Percentiles rank a stretch among this genome's conserved stretches.
Evolutionary conservation across 1,140 invertebrate genomes (phyloP).

Genomic region (Caerostris darwini): DNA sequence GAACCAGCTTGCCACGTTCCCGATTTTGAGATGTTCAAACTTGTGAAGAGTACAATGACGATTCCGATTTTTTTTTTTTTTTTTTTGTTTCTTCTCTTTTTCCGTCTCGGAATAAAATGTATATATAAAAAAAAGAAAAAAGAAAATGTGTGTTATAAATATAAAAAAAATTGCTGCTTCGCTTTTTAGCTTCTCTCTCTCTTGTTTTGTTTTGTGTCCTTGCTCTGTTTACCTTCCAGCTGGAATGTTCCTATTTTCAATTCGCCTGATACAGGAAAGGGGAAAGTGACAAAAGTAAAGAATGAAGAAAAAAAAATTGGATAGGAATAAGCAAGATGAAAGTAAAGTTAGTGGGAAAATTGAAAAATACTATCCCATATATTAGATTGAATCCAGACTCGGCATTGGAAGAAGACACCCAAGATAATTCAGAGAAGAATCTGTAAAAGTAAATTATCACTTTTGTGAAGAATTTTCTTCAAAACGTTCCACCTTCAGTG

Average conservation of each 20-base stretch:
- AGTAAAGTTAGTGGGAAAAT: conserved; percentile 26
- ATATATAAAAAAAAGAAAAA: too few relatives aligned
- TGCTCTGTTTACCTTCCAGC: conserved; percentile 52
- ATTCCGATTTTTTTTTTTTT: too few relatives aligned
- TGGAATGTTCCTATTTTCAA: conserved; percentile 67
- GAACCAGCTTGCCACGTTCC: conserved; percentile 68
- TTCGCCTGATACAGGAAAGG: conserved; percentile 39
- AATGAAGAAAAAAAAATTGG: not conserved
- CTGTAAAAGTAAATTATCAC: conserved; percentile 7
- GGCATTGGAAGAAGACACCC: not conserved
- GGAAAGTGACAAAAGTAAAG: not conserved
- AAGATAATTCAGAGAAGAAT: not conserved
- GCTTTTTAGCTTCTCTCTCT: conserved; percentile 31
- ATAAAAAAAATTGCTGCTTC: not conserved
- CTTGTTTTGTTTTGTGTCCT: conserved; percentile 26
- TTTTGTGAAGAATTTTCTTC: not conserved
- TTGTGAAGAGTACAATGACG: conserved; percentile 72
- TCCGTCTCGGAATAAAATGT: not conserved
- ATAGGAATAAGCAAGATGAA: conserved; percentile 34
- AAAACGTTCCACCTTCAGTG: not conserved
- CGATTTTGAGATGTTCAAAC: conserved; percentile 74
- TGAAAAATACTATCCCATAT: conserved; percentile 49
- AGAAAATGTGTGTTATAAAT: too few relatives aligned
- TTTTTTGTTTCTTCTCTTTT: not conserved
- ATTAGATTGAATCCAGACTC: conserved; percentile 44